These are phyloP conservation scores for Acronicta psi DNA, from an alignment of 2,888 invertebrate species.

Conservation along the genomic window DNA sequence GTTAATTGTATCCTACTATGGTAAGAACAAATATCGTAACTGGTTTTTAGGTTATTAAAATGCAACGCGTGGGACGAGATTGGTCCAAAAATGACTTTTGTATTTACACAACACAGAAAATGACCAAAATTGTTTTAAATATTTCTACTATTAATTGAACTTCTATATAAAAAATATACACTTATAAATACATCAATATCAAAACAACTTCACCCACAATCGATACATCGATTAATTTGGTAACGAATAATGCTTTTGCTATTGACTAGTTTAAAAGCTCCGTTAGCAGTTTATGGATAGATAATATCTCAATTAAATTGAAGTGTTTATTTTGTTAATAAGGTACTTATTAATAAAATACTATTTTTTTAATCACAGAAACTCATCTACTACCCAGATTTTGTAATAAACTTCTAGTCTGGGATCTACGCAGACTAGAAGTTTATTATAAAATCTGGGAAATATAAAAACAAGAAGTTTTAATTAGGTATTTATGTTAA, in stretches of 20 bases:
- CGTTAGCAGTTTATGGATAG: neutral
- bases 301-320: neutral
- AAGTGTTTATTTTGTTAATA: too few relatives aligned
- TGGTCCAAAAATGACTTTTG: conserved; percentile 10
- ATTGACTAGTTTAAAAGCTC: conserved; percentile 1
- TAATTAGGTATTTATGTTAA: too few relatives aligned
- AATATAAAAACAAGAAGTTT: too few relatives aligned
- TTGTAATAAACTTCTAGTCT: too few relatives aligned
- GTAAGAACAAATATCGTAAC: conserved; percentile 19
- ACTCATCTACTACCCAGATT: too few relatives aligned
- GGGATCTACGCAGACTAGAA: too few relatives aligned
- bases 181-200: neutral
- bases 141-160: conserved; percentile 4
- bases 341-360: too few relatives aligned
- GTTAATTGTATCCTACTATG: conserved; percentile 26
- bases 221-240: conserved; percentile 10
- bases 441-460: too few relatives aligned
- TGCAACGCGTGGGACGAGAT: conserved; percentile 36
- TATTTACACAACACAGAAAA: too few relatives aligned
- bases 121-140: conserved; percentile 9
- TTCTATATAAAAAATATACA: neutral
- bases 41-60: conserved; percentile 17
- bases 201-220: conserved; percentile 5
- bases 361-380: too few relatives aligned
- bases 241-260: neutral